Conservation (phyloP, 2,113 vertebrate species). For the Eubucco bourcierii region DNA sequence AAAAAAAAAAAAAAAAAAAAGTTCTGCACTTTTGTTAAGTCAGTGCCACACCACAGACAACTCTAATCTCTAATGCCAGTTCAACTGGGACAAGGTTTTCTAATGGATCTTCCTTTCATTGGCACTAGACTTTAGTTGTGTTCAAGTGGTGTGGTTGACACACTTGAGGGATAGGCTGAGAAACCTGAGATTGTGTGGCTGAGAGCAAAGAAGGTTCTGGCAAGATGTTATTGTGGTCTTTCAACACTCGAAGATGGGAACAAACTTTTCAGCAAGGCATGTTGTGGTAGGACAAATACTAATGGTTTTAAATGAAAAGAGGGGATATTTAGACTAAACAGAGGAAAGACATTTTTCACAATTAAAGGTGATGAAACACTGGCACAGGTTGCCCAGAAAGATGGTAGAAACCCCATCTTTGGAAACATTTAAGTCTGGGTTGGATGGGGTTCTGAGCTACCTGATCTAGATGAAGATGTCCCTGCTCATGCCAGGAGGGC, state of each 20-base stretch:
- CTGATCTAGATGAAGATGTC: background rate
- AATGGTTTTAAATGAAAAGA: background rate
- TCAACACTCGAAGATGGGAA: background rate
- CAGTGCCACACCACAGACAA: background rate
- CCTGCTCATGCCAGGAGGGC: background rate
- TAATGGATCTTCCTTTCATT: background rate
- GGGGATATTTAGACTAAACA: background rate
- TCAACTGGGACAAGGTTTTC: background rate
- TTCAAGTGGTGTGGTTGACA: no score
- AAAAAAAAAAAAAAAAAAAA: background rate
- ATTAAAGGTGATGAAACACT: rapidly evolving
- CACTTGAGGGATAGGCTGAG: background rate
- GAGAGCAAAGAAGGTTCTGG: background rate
- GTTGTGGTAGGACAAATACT: background rate
- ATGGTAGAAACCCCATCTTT: background rate
- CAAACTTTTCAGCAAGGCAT: background rate
- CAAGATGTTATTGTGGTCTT: background rate
- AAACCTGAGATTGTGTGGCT: background rate
- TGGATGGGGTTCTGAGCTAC: background rate
- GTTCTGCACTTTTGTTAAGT: background rate
- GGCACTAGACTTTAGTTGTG: background rate
- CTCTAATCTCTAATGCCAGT: background rate
- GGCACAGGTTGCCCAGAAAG: background rate
- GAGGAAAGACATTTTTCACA: background rate
- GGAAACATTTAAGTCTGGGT: background rate